phyloP scores from a whole-genome alignment of 2,113 vertebrate genomes.

The Apaloderma vittatum region DNA sequence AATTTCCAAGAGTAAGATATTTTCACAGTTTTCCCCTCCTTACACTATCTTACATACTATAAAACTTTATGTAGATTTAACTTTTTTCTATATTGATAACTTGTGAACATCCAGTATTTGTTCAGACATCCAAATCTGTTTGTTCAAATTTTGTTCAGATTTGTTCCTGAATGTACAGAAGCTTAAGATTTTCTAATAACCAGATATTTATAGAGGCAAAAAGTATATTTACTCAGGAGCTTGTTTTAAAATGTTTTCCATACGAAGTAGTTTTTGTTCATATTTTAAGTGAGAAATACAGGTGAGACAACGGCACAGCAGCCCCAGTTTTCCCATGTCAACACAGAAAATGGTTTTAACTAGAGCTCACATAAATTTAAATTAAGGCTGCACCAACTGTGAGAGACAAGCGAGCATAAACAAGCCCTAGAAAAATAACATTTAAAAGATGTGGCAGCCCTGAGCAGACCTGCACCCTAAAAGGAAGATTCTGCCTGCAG shows the following conservation, averaged over 20 bases:
- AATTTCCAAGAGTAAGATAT: neutral
- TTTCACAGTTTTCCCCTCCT: neutral
- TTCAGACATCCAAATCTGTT: neutral
- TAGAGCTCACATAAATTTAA: neutral
- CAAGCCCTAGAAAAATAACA: neutral
- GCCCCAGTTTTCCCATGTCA: neutral
- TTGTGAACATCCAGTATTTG: neutral
- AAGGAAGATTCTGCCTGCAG: neutral
- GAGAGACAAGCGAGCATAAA: neutral
- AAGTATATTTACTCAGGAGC: neutral
- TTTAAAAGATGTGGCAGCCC: neutral
- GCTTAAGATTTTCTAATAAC: neutral
- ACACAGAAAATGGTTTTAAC: neutral
- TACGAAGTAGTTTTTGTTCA: neutral
- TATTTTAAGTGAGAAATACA: neutral
- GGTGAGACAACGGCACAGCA: neutral
- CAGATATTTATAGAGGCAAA: neutral
- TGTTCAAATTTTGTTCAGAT: too few relatives aligned
- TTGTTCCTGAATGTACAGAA: neutral
- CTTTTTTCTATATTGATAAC: neutral
- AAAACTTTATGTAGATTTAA: neutral
- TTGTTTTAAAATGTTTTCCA: neutral
- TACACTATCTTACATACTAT: neutral
- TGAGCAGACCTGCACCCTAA: neutral
- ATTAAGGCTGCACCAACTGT: neutral